A percentile compares a stretch with the other conserved stretches of the same genome.
These are phyloP conservation scores for Porphyrio hochstetteri DNA, from an alignment of 2,113 vertebrate species.

Conservation along the genomic window DNA sequence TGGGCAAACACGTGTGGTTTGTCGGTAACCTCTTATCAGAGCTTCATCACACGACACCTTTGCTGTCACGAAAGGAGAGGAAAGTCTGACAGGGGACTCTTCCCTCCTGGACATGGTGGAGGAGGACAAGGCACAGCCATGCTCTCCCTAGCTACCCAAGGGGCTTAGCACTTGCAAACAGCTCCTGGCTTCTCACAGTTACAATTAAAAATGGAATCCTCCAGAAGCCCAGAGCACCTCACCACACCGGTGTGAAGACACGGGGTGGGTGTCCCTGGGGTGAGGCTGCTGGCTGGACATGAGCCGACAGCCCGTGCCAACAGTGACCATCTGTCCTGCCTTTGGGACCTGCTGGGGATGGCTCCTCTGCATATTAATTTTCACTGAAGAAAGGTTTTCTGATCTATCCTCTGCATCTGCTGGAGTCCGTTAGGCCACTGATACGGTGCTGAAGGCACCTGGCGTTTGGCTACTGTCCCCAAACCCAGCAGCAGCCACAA, in stretches of 20 bases:
- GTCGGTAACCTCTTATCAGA: not conserved
- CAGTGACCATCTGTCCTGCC: not conserved
- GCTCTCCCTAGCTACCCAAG: fast-evolving
- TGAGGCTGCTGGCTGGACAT: not conserved
- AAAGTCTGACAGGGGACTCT: not conserved
- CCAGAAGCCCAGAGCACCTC: not conserved
- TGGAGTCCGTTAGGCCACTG: not conserved
- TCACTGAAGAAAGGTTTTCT: constrained; percentile 5
- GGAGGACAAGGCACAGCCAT: not conserved
- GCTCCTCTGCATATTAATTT: not conserved
- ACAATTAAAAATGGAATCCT: not conserved
- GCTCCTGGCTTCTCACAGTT: not conserved
- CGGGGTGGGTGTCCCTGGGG: not conserved
- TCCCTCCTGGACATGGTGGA: fast-evolving
- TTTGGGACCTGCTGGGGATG: not conserved
- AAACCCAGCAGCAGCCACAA: not conserved
- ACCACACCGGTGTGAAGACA: not conserved
- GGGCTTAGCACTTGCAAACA: not conserved
- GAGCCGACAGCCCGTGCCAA: not conserved
- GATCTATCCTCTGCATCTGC: not conserved
- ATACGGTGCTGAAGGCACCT: not conserved
- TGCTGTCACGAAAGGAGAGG: not conserved
- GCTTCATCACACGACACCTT: not conserved
- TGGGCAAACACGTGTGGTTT: fast-evolving
- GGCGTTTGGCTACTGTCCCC: not conserved